Evolutionary conservation across 2,113 vertebrate genomes (phyloP), one percentile per base, ranked within the genome.

Genomic region (Hippocampus zosterae): DNA sequence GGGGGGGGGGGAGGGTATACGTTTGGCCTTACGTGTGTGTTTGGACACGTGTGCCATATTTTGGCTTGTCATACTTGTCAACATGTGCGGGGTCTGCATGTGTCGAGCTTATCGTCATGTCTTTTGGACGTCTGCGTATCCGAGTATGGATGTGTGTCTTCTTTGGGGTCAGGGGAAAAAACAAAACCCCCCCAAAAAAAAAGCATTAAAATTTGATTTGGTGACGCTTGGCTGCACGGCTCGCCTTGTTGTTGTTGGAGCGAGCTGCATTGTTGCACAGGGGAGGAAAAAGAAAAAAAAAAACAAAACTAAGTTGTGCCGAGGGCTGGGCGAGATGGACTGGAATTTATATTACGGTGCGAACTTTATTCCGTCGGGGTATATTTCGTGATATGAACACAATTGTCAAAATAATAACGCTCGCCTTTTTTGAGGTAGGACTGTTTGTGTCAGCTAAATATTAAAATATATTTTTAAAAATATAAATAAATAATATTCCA

Each of bases 171-270:
- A n/a, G n/a, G n/a, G 42, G 12, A 44, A 12, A 44, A 44, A 48
- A 44, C 13, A 44, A 21, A n/a, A n/a, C n/a, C n/a, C n/a, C n/a
- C n/a, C n/a, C n/a, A n/a, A 2, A 27, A 53, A 81, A 68, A 74
- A 84, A 76, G 57, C 65, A 81, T 88, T 81, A 88, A 90, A 84
- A 78, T 84, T 88, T 73, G 19, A 87, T 86, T 73, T 46, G 29
- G 70, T 8, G 66, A 53, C 77, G 72, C 71, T 66, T 70, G 75
- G 74, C 84, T 74, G 78, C 77, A 3, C 68, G 71, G 64, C 60
- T 52, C 63, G 68, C 69, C 72, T 69, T 79, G 86, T 86, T 81
- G 83, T 75, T 75, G 33, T 37, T 37, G 33, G 33, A 37, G 69
- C 62, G 65, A 68, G 65, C 42, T 46, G 61, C 70, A 25, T 19